These are phyloP conservation scores for Montipora sp. DNA, from an alignment of 64 coral and sea anemone genomes.

Conservation along the genomic window DNA sequence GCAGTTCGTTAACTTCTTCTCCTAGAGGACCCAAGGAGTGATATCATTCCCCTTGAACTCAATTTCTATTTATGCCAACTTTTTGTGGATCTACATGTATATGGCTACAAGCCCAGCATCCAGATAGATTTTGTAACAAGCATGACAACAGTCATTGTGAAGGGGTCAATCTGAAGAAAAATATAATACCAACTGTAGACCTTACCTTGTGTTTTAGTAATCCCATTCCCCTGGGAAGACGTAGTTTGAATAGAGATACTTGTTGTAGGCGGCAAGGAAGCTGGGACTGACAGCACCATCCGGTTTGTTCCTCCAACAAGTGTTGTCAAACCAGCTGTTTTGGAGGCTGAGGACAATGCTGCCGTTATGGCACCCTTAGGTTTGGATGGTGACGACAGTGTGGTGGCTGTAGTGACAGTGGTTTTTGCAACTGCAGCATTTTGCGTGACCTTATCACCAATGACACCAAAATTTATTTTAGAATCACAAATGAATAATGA, in stretches of 20 bases:
- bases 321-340: slow-evolving; percentile 90
- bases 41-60: too few relatives aligned
- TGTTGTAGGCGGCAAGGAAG: slow-evolving; percentile 38
- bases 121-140: too few relatives aligned
- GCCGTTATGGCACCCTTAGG: slow-evolving; percentile 32
- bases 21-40: too few relatives aligned
- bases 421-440: neutral
- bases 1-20: too few relatives aligned
- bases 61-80: too few relatives aligned
- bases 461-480: too few relatives aligned
- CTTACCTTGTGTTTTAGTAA: slow-evolving; percentile 36
- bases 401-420: neutral
- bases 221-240: slow-evolving; percentile 1
- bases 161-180: neutral
- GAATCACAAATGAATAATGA: too few relatives aligned
- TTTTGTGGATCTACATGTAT: too few relatives aligned
- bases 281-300: slow-evolving; percentile 87
- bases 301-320: slow-evolving; percentile 86
- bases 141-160: too few relatives aligned
- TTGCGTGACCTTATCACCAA: slow-evolving; percentile 1
- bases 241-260: slow-evolving; percentile 2
- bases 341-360: slow-evolving; percentile 51
- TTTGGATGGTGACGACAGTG: slow-evolving; percentile 7
- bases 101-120: too few relatives aligned
- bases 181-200: neutral